phyloP scores from a whole-genome alignment of 2,113 vertebrate species.

The Boulengeromyrus knoepffleri region DNA sequence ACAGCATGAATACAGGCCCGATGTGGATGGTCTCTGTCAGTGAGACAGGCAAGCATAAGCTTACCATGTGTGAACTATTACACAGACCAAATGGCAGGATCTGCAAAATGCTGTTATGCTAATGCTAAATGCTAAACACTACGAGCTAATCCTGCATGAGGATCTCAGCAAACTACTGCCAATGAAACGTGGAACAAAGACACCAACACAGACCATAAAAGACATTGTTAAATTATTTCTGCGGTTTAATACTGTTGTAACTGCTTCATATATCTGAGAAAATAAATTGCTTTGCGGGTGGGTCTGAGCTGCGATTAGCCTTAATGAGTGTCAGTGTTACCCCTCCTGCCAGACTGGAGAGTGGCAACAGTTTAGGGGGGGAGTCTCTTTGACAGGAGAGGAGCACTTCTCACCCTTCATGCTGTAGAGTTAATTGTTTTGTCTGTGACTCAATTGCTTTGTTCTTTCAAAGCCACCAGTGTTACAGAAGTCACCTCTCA shows the following conservation, averaged over 20 bases:
- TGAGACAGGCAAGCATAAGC: not conserved
- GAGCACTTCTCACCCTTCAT: not conserved
- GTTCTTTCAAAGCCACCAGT: slow-evolving; percentile 4
- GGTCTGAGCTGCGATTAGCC: not conserved
- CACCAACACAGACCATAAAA: not conserved
- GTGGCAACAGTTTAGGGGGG: not conserved
- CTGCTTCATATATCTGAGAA: not conserved
- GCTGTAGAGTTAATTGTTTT: slow-evolving; percentile 4
- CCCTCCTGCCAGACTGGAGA: not conserved
- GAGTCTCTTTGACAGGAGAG: slow-evolving; percentile 8
- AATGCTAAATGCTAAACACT: not conserved
- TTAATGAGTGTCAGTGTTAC: not conserved
- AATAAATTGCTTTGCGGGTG: not conserved
- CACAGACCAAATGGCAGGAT: not conserved
- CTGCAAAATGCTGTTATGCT: not conserved
- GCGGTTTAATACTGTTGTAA: not conserved
- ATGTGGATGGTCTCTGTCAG: not conserved
- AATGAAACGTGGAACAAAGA: not conserved
- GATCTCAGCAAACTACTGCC: not conserved
- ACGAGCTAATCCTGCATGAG: not conserved
- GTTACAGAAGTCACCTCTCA: slow-evolving; percentile 6
- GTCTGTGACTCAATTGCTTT: slow-evolving; percentile 25
- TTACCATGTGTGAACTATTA: not conserved
- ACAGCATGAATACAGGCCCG: not conserved
- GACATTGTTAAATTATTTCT: not conserved